Percentiles rank a stretch among this genome's conserved stretches.
phyloP scores from a whole-genome alignment of 1,140 invertebrate species.

The Prorops nasuta region DNA sequence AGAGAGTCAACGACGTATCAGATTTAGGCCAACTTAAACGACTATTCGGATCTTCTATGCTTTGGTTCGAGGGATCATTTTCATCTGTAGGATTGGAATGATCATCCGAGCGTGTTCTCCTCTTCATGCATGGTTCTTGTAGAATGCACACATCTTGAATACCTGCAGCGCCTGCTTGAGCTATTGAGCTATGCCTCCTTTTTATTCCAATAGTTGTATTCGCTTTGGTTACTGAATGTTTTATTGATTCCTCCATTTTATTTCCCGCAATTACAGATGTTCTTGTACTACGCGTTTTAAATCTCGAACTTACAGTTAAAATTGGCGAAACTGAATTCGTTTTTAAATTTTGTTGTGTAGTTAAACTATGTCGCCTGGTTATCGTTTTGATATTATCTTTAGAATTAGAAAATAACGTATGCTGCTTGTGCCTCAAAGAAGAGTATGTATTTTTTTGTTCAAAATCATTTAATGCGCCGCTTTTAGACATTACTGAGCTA shows the following conservation, averaged over 20 bases:
- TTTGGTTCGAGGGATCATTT: conserved; percentile 47
- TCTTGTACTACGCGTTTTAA: conserved; percentile 21
- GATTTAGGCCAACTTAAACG: conserved; percentile 36
- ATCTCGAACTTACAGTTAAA: conserved; percentile 19
- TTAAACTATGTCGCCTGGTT: conserved; percentile 18
- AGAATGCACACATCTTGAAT: conserved; percentile 11
- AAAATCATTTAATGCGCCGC: neutral
- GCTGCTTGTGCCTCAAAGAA: conserved; percentile 15
- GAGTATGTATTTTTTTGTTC: conserved; percentile 10
- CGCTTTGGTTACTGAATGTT: neutral
- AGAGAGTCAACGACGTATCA: conserved; percentile 17
- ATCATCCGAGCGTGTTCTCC: conserved; percentile 48
- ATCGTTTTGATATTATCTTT: conserved; percentile 6
- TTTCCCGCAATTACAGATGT: neutral
- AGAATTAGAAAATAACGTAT: conserved; percentile 12
- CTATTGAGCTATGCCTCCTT: conserved; percentile 36
- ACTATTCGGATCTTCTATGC: conserved; percentile 23
- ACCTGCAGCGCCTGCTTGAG: conserved; percentile 15
- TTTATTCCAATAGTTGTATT: conserved; percentile 18
- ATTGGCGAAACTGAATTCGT: conserved; percentile 23
- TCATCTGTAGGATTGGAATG: conserved; percentile 39
- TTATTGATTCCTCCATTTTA: conserved; percentile 2
- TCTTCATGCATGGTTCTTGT: conserved; percentile 35
- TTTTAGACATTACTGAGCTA: no score
- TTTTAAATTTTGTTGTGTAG: neutral